Evolutionary conservation across 2,113 vertebrate species (phyloP).

Genomic region (Emydocephalus ijimae): DNA sequence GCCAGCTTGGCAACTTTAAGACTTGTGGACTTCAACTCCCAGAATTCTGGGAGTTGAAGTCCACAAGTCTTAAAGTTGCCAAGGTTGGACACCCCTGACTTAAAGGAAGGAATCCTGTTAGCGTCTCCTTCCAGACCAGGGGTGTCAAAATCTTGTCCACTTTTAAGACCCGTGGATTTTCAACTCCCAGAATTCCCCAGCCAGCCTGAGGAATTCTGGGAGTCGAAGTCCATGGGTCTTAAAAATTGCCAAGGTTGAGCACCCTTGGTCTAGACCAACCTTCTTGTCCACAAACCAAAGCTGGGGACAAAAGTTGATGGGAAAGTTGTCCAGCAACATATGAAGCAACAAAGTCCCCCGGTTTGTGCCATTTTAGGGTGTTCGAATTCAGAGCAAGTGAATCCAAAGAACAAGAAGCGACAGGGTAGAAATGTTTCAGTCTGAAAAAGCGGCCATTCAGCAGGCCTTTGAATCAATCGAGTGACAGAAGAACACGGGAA

Average conservation of each 20-base stretch:
- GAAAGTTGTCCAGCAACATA: neutral
- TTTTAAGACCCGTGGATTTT: no score
- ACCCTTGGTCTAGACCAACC: neutral
- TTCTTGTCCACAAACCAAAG: neutral
- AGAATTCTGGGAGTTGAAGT: no score
- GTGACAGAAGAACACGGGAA: neutral
- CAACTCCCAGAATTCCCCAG: neutral
- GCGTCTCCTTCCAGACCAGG: neutral
- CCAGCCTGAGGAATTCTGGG: no score
- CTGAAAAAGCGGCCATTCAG: neutral
- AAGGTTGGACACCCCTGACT: no score
- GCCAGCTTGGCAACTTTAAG: no score
- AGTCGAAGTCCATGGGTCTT: neutral
- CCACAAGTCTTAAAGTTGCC: no score
- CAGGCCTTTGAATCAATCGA: neutral
- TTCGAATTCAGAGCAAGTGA: constrained; percentile 18
- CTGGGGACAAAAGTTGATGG: neutral
- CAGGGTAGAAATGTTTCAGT: neutral
- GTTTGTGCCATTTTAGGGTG: neutral
- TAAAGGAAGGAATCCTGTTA: neutral
- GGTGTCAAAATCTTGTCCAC: no score
- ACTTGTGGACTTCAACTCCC: no score
- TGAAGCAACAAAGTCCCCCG: neutral
- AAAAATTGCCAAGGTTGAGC: neutral
- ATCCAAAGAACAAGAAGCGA: constrained; percentile 21